phyloP scores from a whole-genome alignment of 1,140 invertebrate species.

The Ooceraea biroi region DNA sequence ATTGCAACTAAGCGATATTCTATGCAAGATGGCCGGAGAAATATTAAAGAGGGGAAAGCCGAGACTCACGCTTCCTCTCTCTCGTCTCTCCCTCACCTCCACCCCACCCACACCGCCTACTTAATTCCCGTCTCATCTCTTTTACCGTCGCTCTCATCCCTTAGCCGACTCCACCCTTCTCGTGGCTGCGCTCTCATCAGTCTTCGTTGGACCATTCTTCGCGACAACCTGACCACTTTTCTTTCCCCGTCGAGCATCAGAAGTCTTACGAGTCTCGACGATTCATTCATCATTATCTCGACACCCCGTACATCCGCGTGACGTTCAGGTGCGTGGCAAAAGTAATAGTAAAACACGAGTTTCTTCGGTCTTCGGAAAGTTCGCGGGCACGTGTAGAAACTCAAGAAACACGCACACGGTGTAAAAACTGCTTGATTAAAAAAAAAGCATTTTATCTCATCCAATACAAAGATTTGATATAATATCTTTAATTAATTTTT shows the following conservation, averaged over 20 bases:
- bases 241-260: constrained; percentile 58
- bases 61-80: constrained; percentile 22
- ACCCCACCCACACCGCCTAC: constrained; percentile 62
- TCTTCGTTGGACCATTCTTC: constrained; percentile 72
- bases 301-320: constrained; percentile 19
- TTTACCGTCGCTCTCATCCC: constrained; percentile 46
- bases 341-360: constrained; percentile 17
- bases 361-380: background rate
- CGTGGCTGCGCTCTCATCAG: constrained; percentile 58
- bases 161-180: constrained; percentile 16
- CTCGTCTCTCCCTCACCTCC: background rate
- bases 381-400: background rate
- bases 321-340: constrained; percentile 14
- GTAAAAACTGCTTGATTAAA: background rate
- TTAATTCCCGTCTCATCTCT: constrained; percentile 71
- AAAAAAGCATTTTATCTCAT: background rate
- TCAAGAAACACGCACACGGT: background rate
- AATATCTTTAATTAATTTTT: too few species aligned
- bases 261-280: constrained; percentile 52
- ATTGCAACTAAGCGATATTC: constrained; percentile 64
- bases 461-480: too few species aligned
- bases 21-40: constrained; percentile 53
- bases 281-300: constrained; percentile 60
- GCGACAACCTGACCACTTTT: constrained; percentile 70
- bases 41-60: constrained; percentile 50